Conservation (phyloP, 2,797 vertebrate species). For the Poecile montanus region DNA sequence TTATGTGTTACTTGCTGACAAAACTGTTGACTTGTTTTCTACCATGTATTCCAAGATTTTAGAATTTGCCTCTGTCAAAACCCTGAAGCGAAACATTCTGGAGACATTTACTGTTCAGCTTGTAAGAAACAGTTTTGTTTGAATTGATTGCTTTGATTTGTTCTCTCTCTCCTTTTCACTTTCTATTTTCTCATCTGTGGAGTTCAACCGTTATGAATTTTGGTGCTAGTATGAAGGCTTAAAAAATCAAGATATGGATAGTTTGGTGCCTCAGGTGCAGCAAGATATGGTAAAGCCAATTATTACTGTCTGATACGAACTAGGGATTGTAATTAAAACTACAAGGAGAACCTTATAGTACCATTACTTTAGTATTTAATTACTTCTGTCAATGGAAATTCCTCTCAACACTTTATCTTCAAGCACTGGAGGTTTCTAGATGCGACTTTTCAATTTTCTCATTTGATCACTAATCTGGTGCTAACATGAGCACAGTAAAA, state of each 20-base stretch:
- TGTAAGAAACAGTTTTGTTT: neutral
- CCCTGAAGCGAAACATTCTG: neutral
- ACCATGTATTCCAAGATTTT: constrained; percentile 25
- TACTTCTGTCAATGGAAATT: neutral
- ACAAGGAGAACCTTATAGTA: neutral
- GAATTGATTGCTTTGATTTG: constrained; percentile 37
- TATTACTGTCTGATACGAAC: neutral
- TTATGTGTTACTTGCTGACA: constrained; percentile 43
- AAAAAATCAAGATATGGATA: neutral
- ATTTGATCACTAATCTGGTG: neutral
- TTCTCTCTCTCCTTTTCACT: constrained; percentile 23
- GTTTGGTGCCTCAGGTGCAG: neutral
- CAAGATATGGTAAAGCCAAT: neutral
- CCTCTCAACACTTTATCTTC: neutral
- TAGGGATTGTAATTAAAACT: neutral
- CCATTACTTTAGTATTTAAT: neutral
- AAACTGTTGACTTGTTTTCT: constrained; percentile 52
- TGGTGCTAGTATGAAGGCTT: neutral
- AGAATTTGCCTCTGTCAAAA: constrained; percentile 25
- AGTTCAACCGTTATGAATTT: neutral
- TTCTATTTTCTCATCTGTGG: constrained; percentile 15
- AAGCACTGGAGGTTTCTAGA: neutral
- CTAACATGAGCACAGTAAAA: neutral
- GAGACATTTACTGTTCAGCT: constrained; percentile 19
- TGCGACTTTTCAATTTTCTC: neutral